Evolutionary conservation across 2,888 invertebrate genomes (phyloP), one percentile per base, ranked within the genome.

Genomic region (Adineta ricciae): DNA sequence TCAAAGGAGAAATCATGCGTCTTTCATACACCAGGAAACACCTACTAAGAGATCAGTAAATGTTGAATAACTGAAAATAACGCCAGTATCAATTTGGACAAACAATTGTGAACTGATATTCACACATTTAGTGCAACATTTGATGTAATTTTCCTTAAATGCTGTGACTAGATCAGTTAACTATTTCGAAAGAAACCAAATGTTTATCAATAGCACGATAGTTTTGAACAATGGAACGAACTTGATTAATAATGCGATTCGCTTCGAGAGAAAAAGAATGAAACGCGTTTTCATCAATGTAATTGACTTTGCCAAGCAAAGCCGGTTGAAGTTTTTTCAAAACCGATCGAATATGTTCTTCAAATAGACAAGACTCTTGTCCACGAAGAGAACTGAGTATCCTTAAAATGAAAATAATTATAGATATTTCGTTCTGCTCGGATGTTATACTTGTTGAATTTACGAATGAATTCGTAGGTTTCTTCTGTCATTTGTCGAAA

Each of bases 401-500:
- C 24, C 73, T 78, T 24, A 21, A 78, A 78, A 3, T 21, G 2
- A 38, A 24, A 9, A 36, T 38, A 21, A 9, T 56, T 24, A n/a
- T n/a, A 5, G 5, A 56, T 56, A 56, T 7, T 5, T 21, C 8
- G 14, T 24, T n/a, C n/a, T n/a, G 14, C n/a, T 56, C 14, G 21
- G n/a, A 9, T n/a, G 14, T 7, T 56, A 56, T 56, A 73, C 73
- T 73, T 36, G 38, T 73, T 38, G 38, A 73, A 73, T 38, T 73
- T 73, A 38, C 73, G 73, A 73, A 73, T 38, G 24, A 73, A 73
- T 73, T 32, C 38, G 24, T 73, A 7, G 2, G 73, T 73, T 73
- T 73, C 73, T 73, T 73, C 73, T 73, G 21, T 73, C 73, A 73
- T 73, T 36, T 73, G 73, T 73, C 73, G 36, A 73, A 21, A 73